phyloP scores from a whole-genome alignment of 2,113 vertebrate genomes.

The Myiozetetes cayanensis region DNA sequence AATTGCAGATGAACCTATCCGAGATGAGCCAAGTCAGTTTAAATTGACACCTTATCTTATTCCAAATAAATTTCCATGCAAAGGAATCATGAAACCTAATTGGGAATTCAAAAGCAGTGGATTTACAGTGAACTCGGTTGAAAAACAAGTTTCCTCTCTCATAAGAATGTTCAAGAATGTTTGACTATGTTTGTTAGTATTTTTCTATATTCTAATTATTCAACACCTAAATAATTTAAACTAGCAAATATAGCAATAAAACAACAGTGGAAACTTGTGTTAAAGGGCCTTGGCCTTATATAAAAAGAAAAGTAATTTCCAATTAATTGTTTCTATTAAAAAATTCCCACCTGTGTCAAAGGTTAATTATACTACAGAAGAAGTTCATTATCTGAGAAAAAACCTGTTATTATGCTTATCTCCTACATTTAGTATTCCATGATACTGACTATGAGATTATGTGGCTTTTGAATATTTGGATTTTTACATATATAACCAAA shows the following conservation, averaged over 20 bases:
- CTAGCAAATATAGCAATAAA: neutral
- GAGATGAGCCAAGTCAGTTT: neutral
- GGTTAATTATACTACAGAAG: neutral
- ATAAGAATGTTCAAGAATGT: neutral
- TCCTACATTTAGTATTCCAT: neutral
- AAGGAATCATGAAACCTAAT: neutral
- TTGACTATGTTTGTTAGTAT: neutral
- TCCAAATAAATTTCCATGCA: neutral
- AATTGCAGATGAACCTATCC: neutral
- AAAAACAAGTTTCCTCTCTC: neutral
- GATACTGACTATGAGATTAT: neutral
- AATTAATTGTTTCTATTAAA: neutral
- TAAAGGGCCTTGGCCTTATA: neutral
- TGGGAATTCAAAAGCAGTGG: neutral
- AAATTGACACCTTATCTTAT: neutral
- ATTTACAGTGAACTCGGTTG: neutral
- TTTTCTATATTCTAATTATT: neutral
- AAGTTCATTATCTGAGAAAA: neutral
- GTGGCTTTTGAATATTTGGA: neutral
- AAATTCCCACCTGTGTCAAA: neutral
- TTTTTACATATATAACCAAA: neutral
- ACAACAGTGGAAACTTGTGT: neutral
- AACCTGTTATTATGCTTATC: neutral
- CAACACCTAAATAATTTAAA: neutral
- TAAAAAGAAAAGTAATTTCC: neutral